Conservation (phyloP, 2,113 vertebrate genomes). For the Gavia stellata region DNA sequence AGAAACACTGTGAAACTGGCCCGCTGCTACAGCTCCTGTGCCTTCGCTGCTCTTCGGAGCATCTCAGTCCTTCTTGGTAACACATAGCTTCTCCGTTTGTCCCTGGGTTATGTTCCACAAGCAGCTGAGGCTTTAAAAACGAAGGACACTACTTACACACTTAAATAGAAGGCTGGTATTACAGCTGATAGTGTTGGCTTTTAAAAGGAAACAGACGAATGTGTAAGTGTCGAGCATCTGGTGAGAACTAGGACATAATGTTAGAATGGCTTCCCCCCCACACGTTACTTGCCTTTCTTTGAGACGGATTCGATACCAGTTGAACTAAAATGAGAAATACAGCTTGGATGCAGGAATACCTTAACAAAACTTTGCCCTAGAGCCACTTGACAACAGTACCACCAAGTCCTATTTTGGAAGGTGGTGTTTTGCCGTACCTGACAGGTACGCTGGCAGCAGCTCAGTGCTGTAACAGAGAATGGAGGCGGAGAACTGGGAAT, state of each 20-base stretch:
- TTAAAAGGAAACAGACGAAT: not conserved
- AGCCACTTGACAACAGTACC: not conserved
- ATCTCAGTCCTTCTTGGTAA: not conserved
- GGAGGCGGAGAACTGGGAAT: not conserved
- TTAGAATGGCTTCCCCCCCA: not conserved
- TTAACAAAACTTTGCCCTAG: not conserved
- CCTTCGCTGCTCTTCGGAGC: not conserved
- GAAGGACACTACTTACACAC: accelerated
- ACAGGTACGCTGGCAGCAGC: not conserved
- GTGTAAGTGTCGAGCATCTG: not conserved
- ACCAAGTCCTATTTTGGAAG: not conserved
- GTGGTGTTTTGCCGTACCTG: not conserved
- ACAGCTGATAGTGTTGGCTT: not conserved
- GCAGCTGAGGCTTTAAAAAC: not conserved
- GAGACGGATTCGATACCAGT: accelerated
- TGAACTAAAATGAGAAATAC: not conserved
- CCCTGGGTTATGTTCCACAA: not conserved
- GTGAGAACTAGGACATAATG: not conserved
- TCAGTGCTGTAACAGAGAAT: not conserved
- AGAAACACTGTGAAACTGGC: not conserved
- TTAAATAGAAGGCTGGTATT: not conserved
- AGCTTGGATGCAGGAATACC: not conserved
- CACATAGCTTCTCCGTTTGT: accelerated
- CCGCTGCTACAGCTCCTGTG: not conserved
- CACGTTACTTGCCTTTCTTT: accelerated